Evolutionary conservation across 2,888 invertebrate species (phyloP), one percentile per base, ranked within the genome.

Genomic region (Tromatobia lineatoria): DNA sequence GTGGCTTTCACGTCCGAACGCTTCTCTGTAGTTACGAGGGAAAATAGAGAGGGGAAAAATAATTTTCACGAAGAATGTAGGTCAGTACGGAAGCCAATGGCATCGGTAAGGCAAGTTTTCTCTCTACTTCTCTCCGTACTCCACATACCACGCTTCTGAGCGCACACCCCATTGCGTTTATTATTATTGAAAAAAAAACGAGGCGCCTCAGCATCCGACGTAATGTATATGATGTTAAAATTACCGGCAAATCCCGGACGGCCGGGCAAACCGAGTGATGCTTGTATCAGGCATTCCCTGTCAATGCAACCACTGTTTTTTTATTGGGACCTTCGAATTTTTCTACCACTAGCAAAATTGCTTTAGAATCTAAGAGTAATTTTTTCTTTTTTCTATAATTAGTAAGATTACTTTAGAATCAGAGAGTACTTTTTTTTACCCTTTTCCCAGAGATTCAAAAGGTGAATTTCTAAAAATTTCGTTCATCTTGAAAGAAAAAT

Each of bases 61-160:
- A 54, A 23, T 57, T 71, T 71, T 23, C 38, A 42, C 23, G 29
- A 42, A 10, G 59, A 61, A 77, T 66, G 52, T 82, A 59, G 82
- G 82, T 82, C 76, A 77, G 66, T 66, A 47, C 25, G 64, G 29
- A 71, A 64, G 73, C 45, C 57, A 73, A 25, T 47, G 61, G 29
- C 59, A 61, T 74, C 29, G 61, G n/a, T 45, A 59, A 61, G 42
- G 25, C 59, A n/a, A 52, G 23, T 67, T 45, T 45, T 47, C 13
- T 23, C 20, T n/a, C 42, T 42, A 25, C 59, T 61, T 74, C 47
- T 13, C 59, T 47, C 61, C 29, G 47, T 7, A 3, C 59, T 18
- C 45, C 18, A 25, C 23, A 8, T 20, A 70, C 18, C 54, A 7
- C 38, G 18, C 34, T n/a, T 15, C 54, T 18, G 18, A 54, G 25